These are phyloP conservation scores for Engystomops pustulosus DNA, from an alignment of 2,113 vertebrate species.

Conservation along the genomic window DNA sequence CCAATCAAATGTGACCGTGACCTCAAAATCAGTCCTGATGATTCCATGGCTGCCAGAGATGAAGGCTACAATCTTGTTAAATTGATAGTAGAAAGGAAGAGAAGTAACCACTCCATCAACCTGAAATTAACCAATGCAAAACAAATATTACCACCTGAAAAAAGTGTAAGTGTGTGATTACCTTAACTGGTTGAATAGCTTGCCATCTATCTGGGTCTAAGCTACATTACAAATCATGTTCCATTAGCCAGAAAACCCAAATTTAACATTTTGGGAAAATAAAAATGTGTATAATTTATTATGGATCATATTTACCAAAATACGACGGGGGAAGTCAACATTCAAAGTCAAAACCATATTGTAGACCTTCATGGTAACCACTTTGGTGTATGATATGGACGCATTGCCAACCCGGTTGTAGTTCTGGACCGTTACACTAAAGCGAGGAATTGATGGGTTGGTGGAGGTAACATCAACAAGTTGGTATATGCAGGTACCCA, in stretches of 20 bases:
- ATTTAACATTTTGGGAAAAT: too few species aligned
- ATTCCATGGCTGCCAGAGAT: constrained; percentile 62
- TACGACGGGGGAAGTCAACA: constrained; percentile 52
- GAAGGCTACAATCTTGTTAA: constrained; percentile 46
- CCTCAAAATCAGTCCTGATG: constrained; percentile 64
- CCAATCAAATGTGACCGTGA: constrained; percentile 73
- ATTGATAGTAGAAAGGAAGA: constrained; percentile 60
- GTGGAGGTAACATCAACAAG: constrained; percentile 62
- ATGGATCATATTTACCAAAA: constrained; percentile 60
- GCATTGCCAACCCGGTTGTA: constrained; percentile 50
- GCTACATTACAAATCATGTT: too few species aligned
- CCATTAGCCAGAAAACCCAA: too few species aligned
- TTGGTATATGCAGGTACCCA: constrained; percentile 62
- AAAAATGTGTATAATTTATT: too few species aligned
- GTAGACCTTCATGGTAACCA: constrained; percentile 61
- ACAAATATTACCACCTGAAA: too few species aligned
- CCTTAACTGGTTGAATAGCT: too few species aligned
- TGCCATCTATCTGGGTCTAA: too few species aligned
- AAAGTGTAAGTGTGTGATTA: too few species aligned
- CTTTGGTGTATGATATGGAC: constrained; percentile 59
- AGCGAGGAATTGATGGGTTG: constrained; percentile 46
- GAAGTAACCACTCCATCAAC: constrained; percentile 59
- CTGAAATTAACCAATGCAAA: constrained; percentile 32
- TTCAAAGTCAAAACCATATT: constrained; percentile 46
- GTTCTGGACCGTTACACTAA: constrained; percentile 62